Conservation (phyloP, 2,113 vertebrate species). For the Ifrita kowaldi region DNA sequence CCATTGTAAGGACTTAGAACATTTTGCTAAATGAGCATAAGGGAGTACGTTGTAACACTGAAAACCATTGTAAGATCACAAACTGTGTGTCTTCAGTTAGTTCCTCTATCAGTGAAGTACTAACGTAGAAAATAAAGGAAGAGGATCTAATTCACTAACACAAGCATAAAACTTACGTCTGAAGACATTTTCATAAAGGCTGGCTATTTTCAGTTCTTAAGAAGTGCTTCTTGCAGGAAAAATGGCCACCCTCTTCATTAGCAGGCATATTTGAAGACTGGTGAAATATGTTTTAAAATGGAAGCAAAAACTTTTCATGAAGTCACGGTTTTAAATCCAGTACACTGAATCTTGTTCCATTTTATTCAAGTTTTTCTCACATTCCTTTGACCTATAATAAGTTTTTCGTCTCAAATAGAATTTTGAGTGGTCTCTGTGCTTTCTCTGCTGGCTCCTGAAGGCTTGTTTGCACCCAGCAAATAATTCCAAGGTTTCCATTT, state of each 20-base stretch:
- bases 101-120: neutral
- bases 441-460: neutral
- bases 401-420: neutral
- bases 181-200: neutral
- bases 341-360: neutral
- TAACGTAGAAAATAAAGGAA: neutral
- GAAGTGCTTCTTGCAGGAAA: neutral
- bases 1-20: neutral
- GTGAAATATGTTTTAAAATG: neutral
- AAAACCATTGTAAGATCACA: neutral
- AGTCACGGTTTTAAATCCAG: neutral
- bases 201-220: neutral
- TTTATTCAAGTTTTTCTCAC: neutral
- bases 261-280: neutral
- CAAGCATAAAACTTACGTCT: neutral
- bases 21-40: neutral
- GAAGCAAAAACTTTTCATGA: neutral
- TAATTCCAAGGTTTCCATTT: neutral
- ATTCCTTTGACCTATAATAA: neutral
- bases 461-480: neutral
- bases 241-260: accelerated
- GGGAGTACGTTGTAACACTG: neutral
- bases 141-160: neutral
- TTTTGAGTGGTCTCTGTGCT: neutral
- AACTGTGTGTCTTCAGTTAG: neutral